These are phyloP conservation scores for Gracilinanus agilis DNA, from an alignment of 2,113 vertebrate genomes.

Conservation along the genomic window DNA sequence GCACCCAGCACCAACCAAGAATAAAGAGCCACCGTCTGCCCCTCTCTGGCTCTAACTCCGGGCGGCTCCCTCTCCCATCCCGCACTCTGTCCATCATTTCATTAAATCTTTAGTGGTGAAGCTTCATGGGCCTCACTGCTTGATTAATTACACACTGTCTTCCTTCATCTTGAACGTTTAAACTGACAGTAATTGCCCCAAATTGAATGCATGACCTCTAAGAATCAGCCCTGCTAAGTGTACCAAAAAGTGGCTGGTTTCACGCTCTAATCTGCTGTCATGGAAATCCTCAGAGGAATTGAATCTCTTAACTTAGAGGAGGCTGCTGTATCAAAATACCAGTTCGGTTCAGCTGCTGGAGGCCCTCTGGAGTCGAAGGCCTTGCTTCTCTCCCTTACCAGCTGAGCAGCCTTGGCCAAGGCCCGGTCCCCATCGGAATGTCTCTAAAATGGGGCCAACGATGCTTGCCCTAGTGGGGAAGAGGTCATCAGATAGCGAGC, in stretches of 20 bases:
- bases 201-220: constrained; percentile 78
- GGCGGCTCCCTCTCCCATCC: constrained; percentile 30
- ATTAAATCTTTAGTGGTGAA: constrained; percentile 70
- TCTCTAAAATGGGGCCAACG: neutral
- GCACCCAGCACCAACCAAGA: neutral
- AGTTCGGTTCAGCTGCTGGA: constrained; percentile 58
- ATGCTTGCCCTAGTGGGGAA: neutral
- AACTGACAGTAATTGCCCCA: constrained; percentile 79
- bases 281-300: constrained; percentile 71
- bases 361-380: neutral
- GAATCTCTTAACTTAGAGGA: constrained; percentile 67
- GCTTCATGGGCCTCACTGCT: constrained; percentile 73
- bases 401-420: neutral
- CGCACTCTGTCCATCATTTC: constrained; percentile 56
- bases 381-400: neutral
- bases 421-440: neutral
- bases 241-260: constrained; percentile 62
- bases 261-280: constrained; percentile 63
- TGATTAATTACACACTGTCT: constrained; percentile 76
- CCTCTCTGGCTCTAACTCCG: constrained; percentile 11
- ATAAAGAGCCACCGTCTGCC: neutral
- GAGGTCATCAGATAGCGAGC: neutral
- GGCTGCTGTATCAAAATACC: constrained; percentile 61
- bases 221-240: constrained; percentile 67
- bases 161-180: constrained; percentile 77